phyloP scores from a whole-genome alignment of 2,888 invertebrate species.

The Pardosa pseudoannulata region DNA sequence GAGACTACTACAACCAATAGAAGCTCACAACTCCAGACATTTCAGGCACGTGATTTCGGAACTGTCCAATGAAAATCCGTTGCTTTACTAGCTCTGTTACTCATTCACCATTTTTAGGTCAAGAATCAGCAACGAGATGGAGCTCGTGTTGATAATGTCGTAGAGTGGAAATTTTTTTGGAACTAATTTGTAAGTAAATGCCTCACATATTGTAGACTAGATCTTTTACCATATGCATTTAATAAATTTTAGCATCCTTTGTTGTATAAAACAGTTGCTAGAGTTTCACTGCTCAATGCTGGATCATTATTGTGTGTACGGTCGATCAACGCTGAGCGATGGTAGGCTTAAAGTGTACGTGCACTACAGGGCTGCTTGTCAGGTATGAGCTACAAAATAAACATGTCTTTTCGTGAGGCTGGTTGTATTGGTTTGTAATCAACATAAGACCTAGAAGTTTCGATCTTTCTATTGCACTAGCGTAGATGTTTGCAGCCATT shows the following conservation, averaged over 20 bases:
- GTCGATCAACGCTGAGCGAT: conserved; percentile 50
- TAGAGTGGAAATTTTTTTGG: conserved; percentile 35
- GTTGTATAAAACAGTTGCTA: not conserved
- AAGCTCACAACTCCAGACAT: conserved; percentile 70
- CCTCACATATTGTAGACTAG: not conserved
- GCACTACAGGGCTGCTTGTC: conserved; percentile 60
- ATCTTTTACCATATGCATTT: not conserved
- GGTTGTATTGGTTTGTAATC: conserved; percentile 15
- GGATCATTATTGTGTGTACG: conserved; percentile 33
- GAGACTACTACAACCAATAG: conserved; percentile 70
- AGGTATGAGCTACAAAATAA: conserved; percentile 62
- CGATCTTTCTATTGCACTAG: too few species aligned
- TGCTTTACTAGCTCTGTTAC: conserved; percentile 66
- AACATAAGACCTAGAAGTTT: too few species aligned
- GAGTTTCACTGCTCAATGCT: not conserved
- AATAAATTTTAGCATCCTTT: not conserved
- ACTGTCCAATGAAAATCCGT: conserved; percentile 41
- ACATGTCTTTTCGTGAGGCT: conserved; percentile 56
- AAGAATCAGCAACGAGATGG: conserved; percentile 66
- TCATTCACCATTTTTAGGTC: conserved; percentile 73
- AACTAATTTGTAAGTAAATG: conserved; percentile 46
- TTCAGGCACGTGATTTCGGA: conserved; percentile 56
- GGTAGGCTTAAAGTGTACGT: conserved; percentile 63
- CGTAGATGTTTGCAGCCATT: too few species aligned
- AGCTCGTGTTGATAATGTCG: conserved; percentile 56